Evolutionary conservation across 2,797 vertebrate genomes (phyloP).

Genomic region (Hylomyscus alleni): DNA sequence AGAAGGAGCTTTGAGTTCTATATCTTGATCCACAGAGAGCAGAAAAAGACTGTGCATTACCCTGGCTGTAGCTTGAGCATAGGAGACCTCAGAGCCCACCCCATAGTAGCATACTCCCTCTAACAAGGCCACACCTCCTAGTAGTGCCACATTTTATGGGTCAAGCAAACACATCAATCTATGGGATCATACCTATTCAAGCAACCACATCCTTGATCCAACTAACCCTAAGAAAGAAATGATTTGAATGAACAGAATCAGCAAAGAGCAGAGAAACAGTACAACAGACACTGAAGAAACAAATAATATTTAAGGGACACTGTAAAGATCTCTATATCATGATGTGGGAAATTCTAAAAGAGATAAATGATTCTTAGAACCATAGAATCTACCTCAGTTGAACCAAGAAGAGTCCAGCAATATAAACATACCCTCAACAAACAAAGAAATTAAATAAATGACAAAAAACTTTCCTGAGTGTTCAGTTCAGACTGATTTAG

Average conservation of each 20-base stretch:
- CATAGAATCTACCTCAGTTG: background rate
- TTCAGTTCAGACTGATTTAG: background rate
- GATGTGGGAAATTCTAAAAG: background rate
- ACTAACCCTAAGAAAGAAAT: background rate
- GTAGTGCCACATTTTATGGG: background rate
- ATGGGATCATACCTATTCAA: background rate
- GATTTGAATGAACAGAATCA: background rate
- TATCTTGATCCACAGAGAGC: background rate
- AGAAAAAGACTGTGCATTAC: background rate
- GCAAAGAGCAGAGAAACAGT: background rate
- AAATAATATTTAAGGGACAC: background rate
- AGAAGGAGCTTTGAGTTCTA: background rate
- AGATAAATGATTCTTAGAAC: background rate
- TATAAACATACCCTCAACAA: background rate
- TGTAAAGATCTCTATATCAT: background rate
- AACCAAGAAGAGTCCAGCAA: background rate
- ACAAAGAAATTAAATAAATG: background rate
- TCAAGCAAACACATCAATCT: background rate
- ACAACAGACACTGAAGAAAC: background rate
- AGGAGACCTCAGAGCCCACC: background rate
- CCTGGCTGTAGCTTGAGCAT: background rate
- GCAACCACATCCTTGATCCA: background rate
- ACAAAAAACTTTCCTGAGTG: background rate
- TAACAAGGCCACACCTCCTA: background rate
- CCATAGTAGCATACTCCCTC: background rate